A percentile compares a stretch with the other conserved stretches of the same genome.
Conservation (phyloP, 2,113 vertebrate species). For the Megaptera novaeangliae region DNA sequence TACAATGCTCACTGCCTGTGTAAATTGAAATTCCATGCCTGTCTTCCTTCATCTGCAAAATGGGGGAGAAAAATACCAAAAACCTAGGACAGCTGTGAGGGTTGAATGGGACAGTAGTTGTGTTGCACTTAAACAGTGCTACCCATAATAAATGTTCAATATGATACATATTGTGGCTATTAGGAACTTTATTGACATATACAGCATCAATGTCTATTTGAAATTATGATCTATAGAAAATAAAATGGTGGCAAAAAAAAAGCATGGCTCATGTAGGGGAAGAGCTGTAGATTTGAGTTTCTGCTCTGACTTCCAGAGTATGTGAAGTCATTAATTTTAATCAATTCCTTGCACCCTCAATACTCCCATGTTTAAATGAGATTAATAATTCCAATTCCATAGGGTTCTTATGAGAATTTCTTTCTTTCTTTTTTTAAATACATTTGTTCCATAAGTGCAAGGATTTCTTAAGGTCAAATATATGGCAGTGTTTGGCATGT, state of each 20-base stretch:
- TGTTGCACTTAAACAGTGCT: not conserved
- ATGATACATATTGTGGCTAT: not conserved
- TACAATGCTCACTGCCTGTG: not conserved
- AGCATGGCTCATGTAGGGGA: not conserved
- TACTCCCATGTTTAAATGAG: not conserved
- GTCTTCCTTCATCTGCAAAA: not conserved
- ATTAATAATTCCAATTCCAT: not conserved
- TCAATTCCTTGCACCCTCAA: not conserved
- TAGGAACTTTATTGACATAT: not conserved
- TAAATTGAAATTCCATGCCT: not conserved
- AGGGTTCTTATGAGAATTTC: not conserved
- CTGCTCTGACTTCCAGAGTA: not conserved
- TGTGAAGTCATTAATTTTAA: not conserved
- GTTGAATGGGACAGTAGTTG: not conserved
- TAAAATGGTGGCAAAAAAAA: not conserved
- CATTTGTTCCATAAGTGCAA: not conserved
- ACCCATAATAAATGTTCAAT: not conserved
- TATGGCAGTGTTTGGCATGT: not conserved
- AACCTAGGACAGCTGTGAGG: accelerated
- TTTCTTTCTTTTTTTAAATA: not conserved
- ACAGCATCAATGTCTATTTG: not conserved
- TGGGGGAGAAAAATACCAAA: not conserved
- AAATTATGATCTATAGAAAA: not conserved
- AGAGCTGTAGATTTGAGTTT: not conserved
- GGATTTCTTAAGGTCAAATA: not conserved